Base-by-base conservation (phyloP, 2,888 invertebrate species). In the Aricia artaxerxes region DNA sequence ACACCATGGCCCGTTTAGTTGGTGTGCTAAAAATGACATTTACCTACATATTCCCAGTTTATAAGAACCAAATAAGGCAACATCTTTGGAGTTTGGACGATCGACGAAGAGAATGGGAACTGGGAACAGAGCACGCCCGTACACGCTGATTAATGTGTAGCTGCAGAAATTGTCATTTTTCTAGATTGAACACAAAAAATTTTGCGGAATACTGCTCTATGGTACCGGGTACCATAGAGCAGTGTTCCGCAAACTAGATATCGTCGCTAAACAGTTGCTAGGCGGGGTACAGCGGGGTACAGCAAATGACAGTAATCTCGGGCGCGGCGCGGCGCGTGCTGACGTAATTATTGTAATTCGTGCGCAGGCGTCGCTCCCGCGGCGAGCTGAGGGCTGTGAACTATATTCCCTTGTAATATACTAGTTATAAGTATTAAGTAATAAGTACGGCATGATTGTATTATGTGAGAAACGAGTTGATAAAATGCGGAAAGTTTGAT, bases 331-430 rank as follows among this genome's bases (percentile, higher is more conserved):
- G 88, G 88, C 92, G 92, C 90, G 92, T 91, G 93, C 90, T 85
- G 86, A 83, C 88, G 88, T 94, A 93, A 94, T 94, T 92, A 92
- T 93, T 94, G 90, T 94, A 92, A 94, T 94, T 86, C 85, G 83
- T 81, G 82, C 83, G 86, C 86, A 82, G 81, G 82, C 85, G 83
- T 84, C 84, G 81, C 82, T 82, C 84, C 83, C 85, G 83, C 85
- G 82, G 82, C 78, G 82, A 64, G 81, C 84, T 83, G 83, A 84
- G 83, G 83, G 57, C 76, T 53, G 57, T 16, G 31, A 44, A 75
- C 75, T 75, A 44, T 69, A 35, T 69, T 16, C 35, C 69, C 13
- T 69, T 69, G 35, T 5, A 11, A 69, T 35, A 69, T 69, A 69
- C 35, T 69, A 38, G 9, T 4, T 64, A 11, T 11, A 64, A 64